Evolutionary conservation across 2,888 invertebrate species (phyloP), one percentile per base, ranked within the genome.

Genomic region (Ichneumon xanthorius): DNA sequence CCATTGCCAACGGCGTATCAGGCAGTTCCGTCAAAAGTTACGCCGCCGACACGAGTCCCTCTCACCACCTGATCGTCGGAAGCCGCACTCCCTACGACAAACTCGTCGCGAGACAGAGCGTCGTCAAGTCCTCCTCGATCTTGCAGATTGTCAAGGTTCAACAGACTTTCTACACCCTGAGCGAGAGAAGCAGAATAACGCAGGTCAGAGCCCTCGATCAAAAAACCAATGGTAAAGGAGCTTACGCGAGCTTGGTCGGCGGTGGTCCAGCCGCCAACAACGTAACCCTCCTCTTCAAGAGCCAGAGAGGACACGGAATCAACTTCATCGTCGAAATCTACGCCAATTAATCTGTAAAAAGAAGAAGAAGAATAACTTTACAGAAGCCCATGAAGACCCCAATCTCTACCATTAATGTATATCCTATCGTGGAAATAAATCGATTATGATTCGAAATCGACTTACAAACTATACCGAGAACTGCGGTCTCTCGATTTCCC

Each of bases 321-420:
- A 94, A 94, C 86, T 95, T 94, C 86, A 75, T 93, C 19, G 91
- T 95, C 16, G 93, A 94, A 70, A 86, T 95, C 50, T 95, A 94
- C 89, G 94, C 88, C n/a, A n/a, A 7, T 53, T 19, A 19, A 53
- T 19, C 6, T 19, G 53, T 7, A 50, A 55, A 0, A 22, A 58
- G 26, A 11, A 26, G 61, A 61, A 1, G 14, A 61, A 30, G 26
- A n/a, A 61, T n/a, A 5, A 16, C 26, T 61, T 16, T n/a, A 5
- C 26, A 26, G 19, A 5, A 19, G 0, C 6, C 6, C 53, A 2
- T 53, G 4, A 53, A 5, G n/a, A 53, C 5, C 5, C n/a, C 7
- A 19, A 19, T n/a, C 5, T 7, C n/a, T 53, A 19, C 2, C n/a
- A 53, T 19, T 53, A 53, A n/a, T 19, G 7, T 19, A 53, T n/a